Evolutionary conservation across 2,888 invertebrate species (phyloP), one percentile per base, ranked within the genome.

Genomic region (Nomada flava): DNA sequence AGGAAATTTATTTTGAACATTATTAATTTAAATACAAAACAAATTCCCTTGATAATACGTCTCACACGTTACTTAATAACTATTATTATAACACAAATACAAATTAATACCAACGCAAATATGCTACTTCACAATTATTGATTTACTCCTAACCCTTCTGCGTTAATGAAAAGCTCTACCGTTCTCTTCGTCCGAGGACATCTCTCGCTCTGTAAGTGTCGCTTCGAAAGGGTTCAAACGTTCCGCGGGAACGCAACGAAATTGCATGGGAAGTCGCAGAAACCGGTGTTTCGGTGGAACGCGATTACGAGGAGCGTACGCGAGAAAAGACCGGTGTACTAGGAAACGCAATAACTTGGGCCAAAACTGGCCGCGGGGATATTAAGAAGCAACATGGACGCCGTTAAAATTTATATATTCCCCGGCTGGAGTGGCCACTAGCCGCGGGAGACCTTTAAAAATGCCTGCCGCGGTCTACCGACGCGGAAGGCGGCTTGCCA

Each of bases 281-380:
- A 11, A 47, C 13, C 47, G 47, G 47, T 15, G 47, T 15, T 11
- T 47, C 47, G 47, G 47, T 47, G 15, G 47, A 26, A 53, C 53
- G n/a, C 20, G 20, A 57, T 57, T 23, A 3, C 57, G 26, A 23
- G 23, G 20, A 57, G 26, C 20, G 23, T 23, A 57, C 23, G 20
- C 20, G 26, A 13, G 23, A 23, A 55, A 53, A 75, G 57, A 64
- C 73, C 59, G 36, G 83, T 78, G 70, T 92, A 92, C 92, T 91
- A 90, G 90, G 92, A 92, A 93, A 89, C 86, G 89, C 90, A 92
- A 87, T 92, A 92, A 92, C 90, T 81, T 76, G 44, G 29, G 53
- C 83, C 78, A 29, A 84, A 90, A 90, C 78, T 86, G 89, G 79
- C 65, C 82, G 81, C 76, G 72, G 64, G 64, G 78, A 82, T 84